Percentiles rank a stretch among this genome's conserved stretches.
These are phyloP conservation scores for Micropterix aruncella DNA, from an alignment of 2,888 invertebrate genomes.

Conservation along the genomic window DNA sequence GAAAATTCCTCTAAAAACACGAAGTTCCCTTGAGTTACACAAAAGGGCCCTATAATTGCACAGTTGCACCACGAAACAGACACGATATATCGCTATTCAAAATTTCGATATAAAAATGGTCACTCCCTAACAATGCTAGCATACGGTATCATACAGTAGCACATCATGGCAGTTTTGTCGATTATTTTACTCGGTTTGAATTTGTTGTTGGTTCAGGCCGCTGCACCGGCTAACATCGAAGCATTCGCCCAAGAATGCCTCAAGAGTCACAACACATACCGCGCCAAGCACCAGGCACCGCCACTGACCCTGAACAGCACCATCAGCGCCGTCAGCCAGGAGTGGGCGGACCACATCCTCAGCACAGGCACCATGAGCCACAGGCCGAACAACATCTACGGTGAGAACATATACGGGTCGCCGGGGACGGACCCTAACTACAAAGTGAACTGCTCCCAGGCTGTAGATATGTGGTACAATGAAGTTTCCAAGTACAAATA, in stretches of 20 bases:
- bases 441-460: not conserved
- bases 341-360: not conserved
- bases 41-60: no score
- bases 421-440: not conserved
- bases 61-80: no score
- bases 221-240: not conserved
- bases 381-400: not conserved
- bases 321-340: not conserved
- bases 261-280: not conserved
- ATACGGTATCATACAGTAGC: no score
- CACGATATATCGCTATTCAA: no score
- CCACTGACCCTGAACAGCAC: not conserved
- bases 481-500: not conserved
- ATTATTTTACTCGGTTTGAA: no score
- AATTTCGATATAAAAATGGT: no score
- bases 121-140: no score
- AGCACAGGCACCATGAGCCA: not conserved
- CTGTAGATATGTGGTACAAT: not conserved
- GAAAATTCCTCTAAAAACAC: no score
- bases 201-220: no score
- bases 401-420: not conserved
- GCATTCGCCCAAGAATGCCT: not conserved
- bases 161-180: no score
- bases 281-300: not conserved
- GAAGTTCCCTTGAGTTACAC: no score